phyloP scores from a whole-genome alignment of 1,140 invertebrate genomes.

The Carcinoscorpius rotundicauda region DNA sequence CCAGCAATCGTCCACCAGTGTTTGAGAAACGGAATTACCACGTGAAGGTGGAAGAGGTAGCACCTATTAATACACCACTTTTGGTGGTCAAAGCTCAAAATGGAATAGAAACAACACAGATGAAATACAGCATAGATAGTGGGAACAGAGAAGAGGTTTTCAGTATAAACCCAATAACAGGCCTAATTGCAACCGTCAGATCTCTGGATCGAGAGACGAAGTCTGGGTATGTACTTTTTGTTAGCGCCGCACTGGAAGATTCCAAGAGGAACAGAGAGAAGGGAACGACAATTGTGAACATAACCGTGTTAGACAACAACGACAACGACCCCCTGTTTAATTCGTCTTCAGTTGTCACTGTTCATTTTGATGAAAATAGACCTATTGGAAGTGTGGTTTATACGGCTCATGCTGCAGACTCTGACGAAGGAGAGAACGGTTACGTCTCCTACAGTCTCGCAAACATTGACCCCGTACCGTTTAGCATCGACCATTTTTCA shows the following conservation, averaged over 20 bases:
- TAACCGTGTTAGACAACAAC: slow-evolving; percentile 75
- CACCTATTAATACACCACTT: slow-evolving; percentile 74
- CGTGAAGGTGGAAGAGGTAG: slow-evolving; percentile 71
- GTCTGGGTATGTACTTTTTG: slow-evolving; percentile 76
- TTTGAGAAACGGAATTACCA: slow-evolving; percentile 81
- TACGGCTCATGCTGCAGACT: slow-evolving; percentile 69
- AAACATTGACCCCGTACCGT: slow-evolving; percentile 70
- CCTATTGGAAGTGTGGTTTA: slow-evolving; percentile 66
- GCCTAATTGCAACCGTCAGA: slow-evolving; percentile 74
- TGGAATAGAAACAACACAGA: slow-evolving; percentile 70
- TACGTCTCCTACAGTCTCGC: slow-evolving; percentile 88
- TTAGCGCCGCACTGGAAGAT: slow-evolving; percentile 71
- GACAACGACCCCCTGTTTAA: slow-evolving; percentile 86
- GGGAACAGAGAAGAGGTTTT: slow-evolving; percentile 85
- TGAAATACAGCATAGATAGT: slow-evolving; percentile 76
- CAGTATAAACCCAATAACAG: slow-evolving; percentile 69
- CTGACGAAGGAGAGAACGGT: slow-evolving; percentile 87
- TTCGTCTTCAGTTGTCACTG: slow-evolving; percentile 26
- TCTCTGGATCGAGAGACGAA: slow-evolving; percentile 75
- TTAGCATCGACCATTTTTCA: slow-evolving; percentile 89
- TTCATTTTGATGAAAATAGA: slow-evolving; percentile 65
- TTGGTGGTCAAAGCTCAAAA: slow-evolving; percentile 26
- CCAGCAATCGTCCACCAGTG: slow-evolving; percentile 56
- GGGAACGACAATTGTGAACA: slow-evolving; percentile 68
- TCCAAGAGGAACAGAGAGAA: slow-evolving; percentile 43